Evolutionary conservation across 2,888 invertebrate genomes (phyloP).

Genomic region (Spisula solida): DNA sequence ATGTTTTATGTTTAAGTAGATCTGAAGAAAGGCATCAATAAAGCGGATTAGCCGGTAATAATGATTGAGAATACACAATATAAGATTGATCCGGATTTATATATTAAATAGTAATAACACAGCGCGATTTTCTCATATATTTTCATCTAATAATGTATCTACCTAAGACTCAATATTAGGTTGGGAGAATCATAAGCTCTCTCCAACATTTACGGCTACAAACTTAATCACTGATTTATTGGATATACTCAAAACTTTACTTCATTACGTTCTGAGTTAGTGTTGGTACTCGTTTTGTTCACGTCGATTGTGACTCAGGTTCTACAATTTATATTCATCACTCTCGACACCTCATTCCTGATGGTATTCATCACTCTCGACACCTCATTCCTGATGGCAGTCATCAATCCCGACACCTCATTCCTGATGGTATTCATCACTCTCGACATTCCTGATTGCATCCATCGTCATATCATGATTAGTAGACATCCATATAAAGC

Average conservation of each 20-base stretch:
- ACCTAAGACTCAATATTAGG: background rate
- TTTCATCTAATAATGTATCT: background rate
- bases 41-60: background rate
- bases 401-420: too few species aligned
- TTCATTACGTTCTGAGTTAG: too few species aligned
- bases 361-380: too few species aligned
- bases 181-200: background rate
- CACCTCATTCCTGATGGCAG: too few species aligned
- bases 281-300: too few species aligned
- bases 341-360: too few species aligned
- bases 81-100: constrained; percentile 9
- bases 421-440: too few species aligned
- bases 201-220: background rate
- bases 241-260: background rate
- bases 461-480: too few species aligned
- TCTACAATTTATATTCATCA: too few species aligned
- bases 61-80: background rate
- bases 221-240: background rate
- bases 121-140: background rate
- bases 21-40: background rate
- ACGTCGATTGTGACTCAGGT: too few species aligned
- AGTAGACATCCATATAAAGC: too few species aligned
- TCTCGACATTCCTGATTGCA: too few species aligned
- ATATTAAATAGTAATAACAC: background rate
- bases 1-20: constrained; percentile 15